A percentile compares a stretch with the other conserved stretches of the same genome.
Conservation (phyloP, 2,888 invertebrate genomes). For the Calameuta pallipes region DNA sequence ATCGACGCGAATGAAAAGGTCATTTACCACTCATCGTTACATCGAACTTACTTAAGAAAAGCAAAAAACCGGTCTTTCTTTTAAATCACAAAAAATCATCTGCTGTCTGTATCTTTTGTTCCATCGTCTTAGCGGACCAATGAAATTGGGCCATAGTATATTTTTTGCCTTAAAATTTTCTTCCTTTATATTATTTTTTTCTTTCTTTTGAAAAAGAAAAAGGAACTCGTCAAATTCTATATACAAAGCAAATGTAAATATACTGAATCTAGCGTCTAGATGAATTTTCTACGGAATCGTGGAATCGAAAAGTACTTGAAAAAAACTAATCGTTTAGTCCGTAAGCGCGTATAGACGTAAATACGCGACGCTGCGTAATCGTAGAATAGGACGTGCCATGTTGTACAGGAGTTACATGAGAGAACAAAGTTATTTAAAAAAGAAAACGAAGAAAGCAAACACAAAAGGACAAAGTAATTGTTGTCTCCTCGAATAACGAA, state of each 20-base stretch:
- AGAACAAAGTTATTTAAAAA: conserved; percentile 25
- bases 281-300: conserved; percentile 34
- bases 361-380: conserved; percentile 34
- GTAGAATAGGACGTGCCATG: conserved; percentile 64
- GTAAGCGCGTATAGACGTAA: background rate
- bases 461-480: conserved; percentile 25
- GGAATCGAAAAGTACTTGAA: conserved; percentile 51
- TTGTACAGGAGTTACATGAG: conserved; percentile 49
- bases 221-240: conserved; percentile 18
- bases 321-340: conserved; percentile 19
- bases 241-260: conserved; percentile 47
- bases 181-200: background rate
- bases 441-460: conserved; percentile 24
- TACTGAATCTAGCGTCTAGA: conserved; percentile 35
- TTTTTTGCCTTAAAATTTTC: conserved; percentile 12
- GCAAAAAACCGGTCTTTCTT: background rate
- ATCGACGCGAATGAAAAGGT: too few relatives aligned
- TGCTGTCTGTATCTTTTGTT: too few relatives aligned
- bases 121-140: conserved; percentile 47
- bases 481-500: conserved; percentile 23
- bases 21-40: too few relatives aligned
- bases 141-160: conserved; percentile 48
- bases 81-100: too few relatives aligned
- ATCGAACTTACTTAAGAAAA: too few relatives aligned
- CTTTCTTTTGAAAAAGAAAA: background rate